Percentiles rank a stretch among this genome's conserved stretches.
Conservation (phyloP, 2,888 invertebrate genomes). For the Acrocera orbiculus region DNA sequence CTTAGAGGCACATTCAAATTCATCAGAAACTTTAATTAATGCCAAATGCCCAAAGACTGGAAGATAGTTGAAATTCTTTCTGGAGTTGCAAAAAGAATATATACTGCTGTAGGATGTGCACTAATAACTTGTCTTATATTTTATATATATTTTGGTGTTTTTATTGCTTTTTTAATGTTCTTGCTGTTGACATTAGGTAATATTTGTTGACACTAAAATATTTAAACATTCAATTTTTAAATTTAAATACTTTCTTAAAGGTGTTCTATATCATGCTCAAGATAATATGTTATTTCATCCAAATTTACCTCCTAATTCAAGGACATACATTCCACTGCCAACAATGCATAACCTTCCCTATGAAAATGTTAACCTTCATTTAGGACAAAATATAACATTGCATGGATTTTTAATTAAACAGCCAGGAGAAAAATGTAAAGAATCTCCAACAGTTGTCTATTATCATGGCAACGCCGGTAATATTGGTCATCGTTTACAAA, state of each 20-base stretch:
- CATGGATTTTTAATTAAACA: conserved; percentile 73
- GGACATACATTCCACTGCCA: conserved; percentile 75
- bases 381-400: conserved; percentile 55
- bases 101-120: conserved; percentile 59
- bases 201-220: not conserved
- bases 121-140: conserved; percentile 56
- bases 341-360: conserved; percentile 71
- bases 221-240: not conserved
- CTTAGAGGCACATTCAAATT: too few relatives aligned
- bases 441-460: conserved; percentile 69
- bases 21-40: too few relatives aligned
- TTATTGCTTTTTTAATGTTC: conserved; percentile 35
- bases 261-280: conserved; percentile 68
- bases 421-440: conserved; percentile 43
- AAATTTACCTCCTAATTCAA: conserved; percentile 72
- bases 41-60: too few relatives aligned
- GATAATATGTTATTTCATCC: conserved; percentile 79
- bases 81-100: conserved; percentile 36
- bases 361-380: conserved; percentile 62
- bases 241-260: conserved; percentile 32
- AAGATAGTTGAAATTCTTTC: conserved; percentile 11
- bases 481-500: conserved; percentile 82
- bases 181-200: conserved; percentile 1
- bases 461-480: conserved; percentile 96
- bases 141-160: conserved; percentile 69